Evolutionary conservation across 2,113 vertebrate genomes (phyloP), one percentile per base, ranked within the genome.

Genomic region (Eurystomus gularis): DNA sequence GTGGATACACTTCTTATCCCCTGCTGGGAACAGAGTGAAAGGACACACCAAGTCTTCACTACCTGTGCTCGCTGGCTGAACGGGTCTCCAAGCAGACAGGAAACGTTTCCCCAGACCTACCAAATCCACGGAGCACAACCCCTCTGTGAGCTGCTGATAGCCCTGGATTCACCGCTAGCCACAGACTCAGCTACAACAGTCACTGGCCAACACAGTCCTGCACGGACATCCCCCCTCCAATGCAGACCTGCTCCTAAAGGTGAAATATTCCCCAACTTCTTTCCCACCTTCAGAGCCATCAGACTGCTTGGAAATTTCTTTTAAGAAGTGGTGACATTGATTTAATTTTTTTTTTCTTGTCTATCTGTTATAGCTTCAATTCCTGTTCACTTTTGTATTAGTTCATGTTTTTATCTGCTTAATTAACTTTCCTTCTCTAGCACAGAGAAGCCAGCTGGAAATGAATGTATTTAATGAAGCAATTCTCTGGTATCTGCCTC

Each of bases 191-290:
- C 21, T 40, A 9, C 33, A 60, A 48, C 13, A 29, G 26, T 12
- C 35, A 7, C 57, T 25, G 35, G 65, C 31, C 15, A 71, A 35
- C n/a, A 42, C 42, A 42, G 42, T 42, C 42, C 42, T 42, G 42
- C 42, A 42, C 15, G 15, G 15, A 61, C 13, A 21, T 14, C 7
- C 2, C 11, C 13, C 7, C 11, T 2, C 0, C 31, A 39, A 4
- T 13, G 8, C 78, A 69, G 33, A 76, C 25, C 13, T 55, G 31
- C 31, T 85, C 40, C 35, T 71, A 21, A 26, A 39, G 17, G 37
- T 29, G 7, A 77, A 61, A 35, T 23, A 29, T 29, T 81, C 11
- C 62, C n/a, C 26, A 57, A 54, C 15, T 14, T 40, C 33, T 20
- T 75, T 13, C 49, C 25, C 13, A 58, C 5, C 6, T 17, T 33